A percentile compares a stretch with the other conserved stretches of the same genome.
phyloP scores from a whole-genome alignment of 2,888 invertebrate genomes.

The Ormyrus nitidulus region DNA sequence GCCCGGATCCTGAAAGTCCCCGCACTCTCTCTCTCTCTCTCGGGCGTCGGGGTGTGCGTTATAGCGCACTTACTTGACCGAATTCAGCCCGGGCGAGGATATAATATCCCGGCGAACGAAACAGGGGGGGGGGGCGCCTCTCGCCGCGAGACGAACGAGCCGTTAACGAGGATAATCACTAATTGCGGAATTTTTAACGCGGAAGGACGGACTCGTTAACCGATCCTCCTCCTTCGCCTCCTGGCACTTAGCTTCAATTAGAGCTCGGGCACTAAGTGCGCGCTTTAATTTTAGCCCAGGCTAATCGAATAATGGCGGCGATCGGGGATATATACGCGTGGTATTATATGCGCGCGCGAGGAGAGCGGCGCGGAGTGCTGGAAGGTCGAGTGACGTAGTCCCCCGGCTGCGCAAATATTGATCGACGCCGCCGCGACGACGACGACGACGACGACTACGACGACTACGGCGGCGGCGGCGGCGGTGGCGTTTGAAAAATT shows the following conservation, averaged over 20 bases:
- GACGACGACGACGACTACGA: no score
- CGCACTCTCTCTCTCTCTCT: constrained; percentile 9
- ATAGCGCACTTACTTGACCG: background rate
- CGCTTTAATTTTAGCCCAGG: background rate
- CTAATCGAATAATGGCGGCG: background rate
- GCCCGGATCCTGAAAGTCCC: constrained; percentile 70
- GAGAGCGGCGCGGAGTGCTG: constrained; percentile 52
- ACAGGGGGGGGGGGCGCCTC: constrained; percentile 52
- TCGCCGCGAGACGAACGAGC: constrained; percentile 71
- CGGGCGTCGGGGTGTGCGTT: no score
- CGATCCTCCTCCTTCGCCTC: constrained; percentile 59
- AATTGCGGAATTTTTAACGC: constrained; percentile 65
- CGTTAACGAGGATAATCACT: constrained; percentile 74
- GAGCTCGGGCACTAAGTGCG: background rate
- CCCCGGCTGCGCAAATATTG: constrained; percentile 75
- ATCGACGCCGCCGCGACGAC: constrained; percentile 66
- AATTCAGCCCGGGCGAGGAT: constrained; percentile 51
- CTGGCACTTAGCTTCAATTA: no score
- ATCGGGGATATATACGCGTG: background rate
- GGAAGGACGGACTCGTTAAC: constrained; percentile 63
- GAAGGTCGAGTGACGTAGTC: constrained; percentile 75
- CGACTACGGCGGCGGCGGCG: no score
- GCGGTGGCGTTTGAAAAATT: constrained; percentile 71
- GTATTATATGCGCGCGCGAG: background rate
- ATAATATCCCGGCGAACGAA: constrained; percentile 61